Evolutionary conservation across 1,140 invertebrate genomes (phyloP), one percentile per base, ranked within the genome.

Genomic region (Oryctes rhinoceros): DNA sequence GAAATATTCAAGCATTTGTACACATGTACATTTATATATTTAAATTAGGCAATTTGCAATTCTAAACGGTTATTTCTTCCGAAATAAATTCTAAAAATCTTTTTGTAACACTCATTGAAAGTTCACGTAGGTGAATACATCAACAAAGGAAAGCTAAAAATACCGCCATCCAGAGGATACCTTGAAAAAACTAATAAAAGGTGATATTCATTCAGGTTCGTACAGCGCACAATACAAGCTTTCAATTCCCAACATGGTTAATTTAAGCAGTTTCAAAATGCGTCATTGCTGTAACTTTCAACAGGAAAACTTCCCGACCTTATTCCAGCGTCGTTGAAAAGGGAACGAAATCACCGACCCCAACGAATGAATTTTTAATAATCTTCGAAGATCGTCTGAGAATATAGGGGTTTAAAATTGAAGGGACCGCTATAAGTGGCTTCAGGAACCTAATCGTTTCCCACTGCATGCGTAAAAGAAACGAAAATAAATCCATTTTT

Each of bases 341-440:
- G 15, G 15, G 15, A 59, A 59, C n/a, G 53, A 59, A 59, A 20
- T 59, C 39, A 10, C 39, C 39, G 5, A 44, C 39, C 39, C 39
- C 1, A 44, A 44, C 53, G 53, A 59, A 59, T 59, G 53, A 59
- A 59, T 59, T n/a, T 59, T 59, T 59, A 59, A 59, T 59, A 59
- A 59, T 59, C 53, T n/a, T 44, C 15, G 15, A 59, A 18, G 53
- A 59, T n/a, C n/a, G n/a, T 15, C 18, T 18, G 53, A 59, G 53
- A 59, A 44, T 44, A 10, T 10, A 30, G 1, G 5, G 53, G 15
- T 15, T 59, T 59, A n/a, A 18, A 59, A 3, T 1, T 18, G 13
- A 15, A 7, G 18, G 53, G 10, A n/a, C 3, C 18, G 18, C 15
- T 59, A 6, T 59, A 59, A 59, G 53, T 15, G 20, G n/a, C 53